Evolutionary conservation across 2,113 vertebrate species (phyloP), one percentile per base, ranked within the genome.

Genomic region (Bujurquina vittata): DNA sequence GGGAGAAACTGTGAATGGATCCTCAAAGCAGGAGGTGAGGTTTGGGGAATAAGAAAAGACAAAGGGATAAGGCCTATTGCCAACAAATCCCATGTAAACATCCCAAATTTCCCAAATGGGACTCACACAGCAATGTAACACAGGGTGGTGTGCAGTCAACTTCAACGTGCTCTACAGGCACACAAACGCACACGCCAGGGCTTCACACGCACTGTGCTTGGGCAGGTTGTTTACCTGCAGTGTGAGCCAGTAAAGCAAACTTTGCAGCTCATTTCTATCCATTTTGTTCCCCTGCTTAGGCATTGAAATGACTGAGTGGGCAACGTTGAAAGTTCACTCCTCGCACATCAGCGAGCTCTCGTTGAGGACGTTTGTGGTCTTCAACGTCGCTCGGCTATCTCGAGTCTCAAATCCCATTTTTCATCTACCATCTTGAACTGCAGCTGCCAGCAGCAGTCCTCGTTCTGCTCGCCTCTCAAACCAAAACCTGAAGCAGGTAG

Each of bases 51-150:
- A 72, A 72, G 26, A 72, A 6, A 3, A 72, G 67, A 72, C 67
- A 72, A 72, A 72, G 67, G 67, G 26, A 54, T 54, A 54, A 72
- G n/a, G 67, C 67, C 54, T 33, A 72, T 18, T 54, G 67, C 67
- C 46, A 52, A 72, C 67, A 72, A 72, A 72, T 72, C 67, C 67
- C 26, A 54, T 72, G 49, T 72, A 72, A 72, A 72, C 46, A 54
- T 49, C 52, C 46, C 31, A 31, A 54, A 72, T 72, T 26, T 72
- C 12, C 67, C 67, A 72, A 46, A 54, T 54, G 67, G 46, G 67
- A 72, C 46, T 54, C 67, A 54, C 67, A 72, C 18, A 54, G 17
- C 54, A 72, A 72, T 54, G 46, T 72, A 33, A 54, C 18, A 54
- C 6, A 54, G 31, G 31, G 17, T n/a, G 26, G 10, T 14, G 33